These are phyloP conservation scores for Pollicipes pollicipes DNA, from an alignment of 1,140 invertebrate species.

Conservation along the genomic window DNA sequence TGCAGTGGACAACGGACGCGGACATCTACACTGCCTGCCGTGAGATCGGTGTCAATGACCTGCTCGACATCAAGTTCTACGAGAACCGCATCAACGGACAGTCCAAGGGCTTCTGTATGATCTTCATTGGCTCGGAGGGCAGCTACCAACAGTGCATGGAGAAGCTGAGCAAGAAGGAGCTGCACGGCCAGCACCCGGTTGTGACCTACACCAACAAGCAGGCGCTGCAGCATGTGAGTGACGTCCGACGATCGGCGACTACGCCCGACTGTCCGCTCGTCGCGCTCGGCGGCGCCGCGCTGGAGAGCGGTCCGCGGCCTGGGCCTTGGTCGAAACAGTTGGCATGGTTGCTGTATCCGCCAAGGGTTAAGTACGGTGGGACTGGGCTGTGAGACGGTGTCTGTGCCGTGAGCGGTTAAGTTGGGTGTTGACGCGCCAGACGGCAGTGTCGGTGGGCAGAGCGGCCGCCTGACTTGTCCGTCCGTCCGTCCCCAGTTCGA, in stretches of 20 bases:
- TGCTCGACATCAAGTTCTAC: constrained; percentile 97
- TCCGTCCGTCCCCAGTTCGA: constrained; percentile 42
- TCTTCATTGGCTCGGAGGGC: constrained; percentile 76
- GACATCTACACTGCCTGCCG: constrained; percentile 76
- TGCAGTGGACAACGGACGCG: constrained; percentile 93
- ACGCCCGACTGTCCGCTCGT: no score
- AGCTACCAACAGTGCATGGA: constrained; percentile 82
- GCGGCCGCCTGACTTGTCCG: neutral
- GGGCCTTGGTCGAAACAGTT: no score
- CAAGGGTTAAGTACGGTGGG: no score
- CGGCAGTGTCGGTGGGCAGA: no score
- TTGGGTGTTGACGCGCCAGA: no score
- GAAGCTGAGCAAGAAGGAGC: constrained; percentile 74
- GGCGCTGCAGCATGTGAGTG: constrained; percentile 41
- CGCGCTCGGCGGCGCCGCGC: no score
- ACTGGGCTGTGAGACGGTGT: no score
- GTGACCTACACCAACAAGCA: constrained; percentile 92
- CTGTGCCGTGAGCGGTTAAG: no score
- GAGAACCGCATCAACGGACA: constrained; percentile 98
- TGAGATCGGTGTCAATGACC: constrained; percentile 73
- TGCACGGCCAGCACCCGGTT: constrained; percentile 84
- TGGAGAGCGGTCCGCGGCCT: no score
- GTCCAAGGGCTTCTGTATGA: constrained; percentile 91
- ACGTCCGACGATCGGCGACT: no score
- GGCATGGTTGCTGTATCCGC: no score